These are phyloP conservation scores for Gastrophysa polygoni DNA, from an alignment of 2,888 invertebrate species.

Conservation along the genomic window DNA sequence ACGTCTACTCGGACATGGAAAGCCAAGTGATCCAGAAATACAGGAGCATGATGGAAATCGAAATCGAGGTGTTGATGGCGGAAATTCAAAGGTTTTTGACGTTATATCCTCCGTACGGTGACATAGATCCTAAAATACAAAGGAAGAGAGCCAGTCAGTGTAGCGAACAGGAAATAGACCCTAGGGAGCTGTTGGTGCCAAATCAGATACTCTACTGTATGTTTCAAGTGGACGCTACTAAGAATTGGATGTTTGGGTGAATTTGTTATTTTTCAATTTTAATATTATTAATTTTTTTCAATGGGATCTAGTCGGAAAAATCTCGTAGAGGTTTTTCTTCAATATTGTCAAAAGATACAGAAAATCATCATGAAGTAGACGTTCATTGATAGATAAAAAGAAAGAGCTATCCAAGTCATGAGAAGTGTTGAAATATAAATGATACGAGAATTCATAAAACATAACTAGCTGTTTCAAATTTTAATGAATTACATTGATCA, in stretches of 20 bases:
- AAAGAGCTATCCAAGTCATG: too few relatives aligned
- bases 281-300: too few relatives aligned
- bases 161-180: slow-evolving; percentile 28
- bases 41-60: slow-evolving; percentile 31
- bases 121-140: slow-evolving; percentile 42
- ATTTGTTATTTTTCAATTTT: too few relatives aligned
- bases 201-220: slow-evolving; percentile 44
- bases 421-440: too few relatives aligned
- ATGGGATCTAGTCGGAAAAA: too few relatives aligned
- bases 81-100: slow-evolving; percentile 46
- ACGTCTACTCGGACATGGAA: slow-evolving; percentile 36
- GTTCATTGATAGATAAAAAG: too few relatives aligned
- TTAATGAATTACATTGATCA: too few relatives aligned
- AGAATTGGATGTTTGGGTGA: slow-evolving; percentile 53
- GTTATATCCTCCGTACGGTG: slow-evolving; percentile 38
- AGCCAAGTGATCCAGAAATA: slow-evolving; percentile 41
- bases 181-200: slow-evolving; percentile 40
- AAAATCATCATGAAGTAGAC: too few relatives aligned
- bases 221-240: slow-evolving; percentile 46
- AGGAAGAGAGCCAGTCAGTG: slow-evolving; percentile 42
- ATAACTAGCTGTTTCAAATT: too few relatives aligned
- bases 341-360: too few relatives aligned
- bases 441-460: too few relatives aligned
- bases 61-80: slow-evolving; percentile 41
- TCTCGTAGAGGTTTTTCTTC: too few relatives aligned